These are phyloP conservation scores for Saturnia japonica DNA, from an alignment of 2,888 invertebrate genomes.

Conservation along the genomic window DNA sequence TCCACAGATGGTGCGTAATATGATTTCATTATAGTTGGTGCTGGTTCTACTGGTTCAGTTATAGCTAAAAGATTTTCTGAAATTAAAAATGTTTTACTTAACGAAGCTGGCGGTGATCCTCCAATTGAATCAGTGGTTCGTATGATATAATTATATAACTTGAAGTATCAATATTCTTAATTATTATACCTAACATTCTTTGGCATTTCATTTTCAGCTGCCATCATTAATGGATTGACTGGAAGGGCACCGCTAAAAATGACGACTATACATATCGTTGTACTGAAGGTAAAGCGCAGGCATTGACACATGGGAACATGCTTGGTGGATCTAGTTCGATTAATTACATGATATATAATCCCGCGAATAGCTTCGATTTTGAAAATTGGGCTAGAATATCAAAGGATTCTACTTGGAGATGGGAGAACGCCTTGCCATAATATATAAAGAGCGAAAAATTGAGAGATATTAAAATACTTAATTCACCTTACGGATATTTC, in stretches of 20 bases:
- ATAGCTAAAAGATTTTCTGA: slow-evolving; percentile 15
- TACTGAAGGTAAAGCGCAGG: slow-evolving; percentile 3
- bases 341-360: slow-evolving; percentile 24
- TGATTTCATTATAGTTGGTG: slow-evolving; percentile 14
- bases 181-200: not conserved
- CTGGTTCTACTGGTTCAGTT: slow-evolving; percentile 12
- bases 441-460: slow-evolving; percentile 45
- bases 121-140: not conserved
- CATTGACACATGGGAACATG: slow-evolving; percentile 22
- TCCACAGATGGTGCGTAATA: slow-evolving; percentile 8
- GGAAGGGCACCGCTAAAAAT: slow-evolving; percentile 14
- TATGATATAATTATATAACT: not conserved
- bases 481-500: slow-evolving; percentile 29
- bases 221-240: slow-evolving; percentile 11
- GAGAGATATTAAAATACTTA: slow-evolving; percentile 25
- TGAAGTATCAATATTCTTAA: too few species aligned
- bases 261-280: slow-evolving; percentile 15
- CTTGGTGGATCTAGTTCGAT: slow-evolving; percentile 24
- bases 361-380: slow-evolving; percentile 32
- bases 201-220: not conserved
- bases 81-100: slow-evolving; percentile 10
- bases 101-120: slow-evolving; percentile 9
- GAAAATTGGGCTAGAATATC: slow-evolving; percentile 36
- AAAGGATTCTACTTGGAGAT: slow-evolving; percentile 37
- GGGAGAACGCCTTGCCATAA: slow-evolving; percentile 34